Base-by-base conservation (phyloP, 2,888 invertebrate genomes). In the Gandaritis pyraliata region DNA sequence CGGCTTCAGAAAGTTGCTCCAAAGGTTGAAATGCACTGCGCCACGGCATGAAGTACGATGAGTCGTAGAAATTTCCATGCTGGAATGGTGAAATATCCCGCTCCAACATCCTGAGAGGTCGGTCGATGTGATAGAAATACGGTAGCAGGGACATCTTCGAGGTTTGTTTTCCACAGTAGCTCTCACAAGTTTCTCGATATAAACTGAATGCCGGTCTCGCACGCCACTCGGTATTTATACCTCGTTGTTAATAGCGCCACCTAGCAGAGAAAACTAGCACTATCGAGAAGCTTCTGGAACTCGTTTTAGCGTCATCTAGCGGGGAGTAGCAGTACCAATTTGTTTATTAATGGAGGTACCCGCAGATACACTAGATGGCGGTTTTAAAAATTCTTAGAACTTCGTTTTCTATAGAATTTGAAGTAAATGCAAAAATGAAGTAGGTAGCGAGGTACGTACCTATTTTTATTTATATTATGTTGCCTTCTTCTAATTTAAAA, bases 71-170 rank as follows among this genome's bases (percentile, higher is more conserved):
- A 84, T 23, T 23, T 23, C 4, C 23, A 23, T 23, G 23, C 23
- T 23, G 23, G 23, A 3, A 23, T 4, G 23, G 23, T 23, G 23
- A 23, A 23, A 23, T 5, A 12, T 90, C 85, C 8, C 85, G 79
- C 61, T 92, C 90, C 76, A 90, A 70, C 51, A 85, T 66, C 1
- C 85, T 77, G n/a, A 23, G 23, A 23, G 23, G 23, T 23, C 87
- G 81, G 0, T 86, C 82, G 16, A 81, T 69, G 47, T 90, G 84
- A 69, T 77, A 81, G 43, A 87, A 73, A 56, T 77, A 76, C 18
- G 89, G 87, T 60, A 82, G 61, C 43, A 88, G 48, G 23, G 92
- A 81, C 92, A 92, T 91, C 76, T 79, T 58, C 82, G 33, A 29
- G n/a, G 62, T 46, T 50, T 55, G 0, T 29, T 45, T 41, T 45